Conservation (phyloP, 2,888 invertebrate species). For the Strigamia maritima region DNA sequence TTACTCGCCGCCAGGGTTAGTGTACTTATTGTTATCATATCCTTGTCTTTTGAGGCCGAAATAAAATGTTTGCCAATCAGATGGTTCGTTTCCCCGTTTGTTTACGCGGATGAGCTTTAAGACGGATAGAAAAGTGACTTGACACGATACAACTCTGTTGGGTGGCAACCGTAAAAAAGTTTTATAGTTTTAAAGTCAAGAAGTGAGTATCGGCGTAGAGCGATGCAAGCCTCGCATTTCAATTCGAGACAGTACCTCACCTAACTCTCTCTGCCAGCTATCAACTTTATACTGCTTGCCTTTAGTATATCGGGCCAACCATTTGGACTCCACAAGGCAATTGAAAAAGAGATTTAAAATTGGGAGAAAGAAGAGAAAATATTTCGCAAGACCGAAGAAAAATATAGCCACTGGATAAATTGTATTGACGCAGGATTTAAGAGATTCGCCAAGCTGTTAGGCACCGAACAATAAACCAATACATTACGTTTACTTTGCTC, state of each 20-base stretch:
- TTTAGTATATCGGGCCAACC: constrained; percentile 8
- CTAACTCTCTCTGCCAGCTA: constrained; percentile 20
- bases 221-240: not conserved
- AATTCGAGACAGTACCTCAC: not conserved
- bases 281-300: constrained; percentile 9
- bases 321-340: constrained; percentile 16
- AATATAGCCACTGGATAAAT: not conserved
- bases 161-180: constrained; percentile 9
- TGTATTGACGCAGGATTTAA: not conserved
- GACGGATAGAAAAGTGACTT: not conserved
- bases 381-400: not conserved
- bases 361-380: not conserved
- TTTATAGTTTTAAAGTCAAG: constrained; percentile 14
- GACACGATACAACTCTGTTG: constrained; percentile 11
- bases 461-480: not conserved
- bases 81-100: not conserved
- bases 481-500: not conserved
- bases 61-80: not conserved
- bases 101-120: not conserved
- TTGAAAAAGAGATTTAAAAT: constrained; percentile 23
- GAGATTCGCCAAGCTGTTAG: not conserved
- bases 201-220: not conserved
- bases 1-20: not conserved
- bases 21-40: no score
- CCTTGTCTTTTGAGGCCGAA: no score